These are phyloP conservation scores for Volucella inanis DNA, from an alignment of 2,888 invertebrate species.

Conservation along the genomic window DNA sequence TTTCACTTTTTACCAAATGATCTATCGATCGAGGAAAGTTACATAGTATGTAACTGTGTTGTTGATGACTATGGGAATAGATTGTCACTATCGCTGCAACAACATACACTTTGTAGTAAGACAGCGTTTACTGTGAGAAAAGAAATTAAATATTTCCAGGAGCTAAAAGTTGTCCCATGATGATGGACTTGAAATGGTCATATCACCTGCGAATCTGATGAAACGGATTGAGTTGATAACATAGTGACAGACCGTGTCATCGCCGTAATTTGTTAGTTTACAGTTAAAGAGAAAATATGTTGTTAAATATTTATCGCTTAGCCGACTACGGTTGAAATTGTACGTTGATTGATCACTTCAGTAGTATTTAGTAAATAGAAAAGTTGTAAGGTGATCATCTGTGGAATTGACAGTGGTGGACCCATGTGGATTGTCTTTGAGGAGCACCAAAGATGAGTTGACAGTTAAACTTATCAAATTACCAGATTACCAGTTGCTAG, in stretches of 20 bases:
- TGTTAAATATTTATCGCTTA: slow-evolving; percentile 1
- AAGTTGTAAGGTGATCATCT: not conserved
- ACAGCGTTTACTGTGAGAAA: slow-evolving; percentile 39
- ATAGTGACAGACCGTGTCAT: slow-evolving; percentile 60
- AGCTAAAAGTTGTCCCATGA: slow-evolving; percentile 27
- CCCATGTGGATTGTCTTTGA: too few species aligned
- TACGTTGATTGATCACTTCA: slow-evolving; percentile 39
- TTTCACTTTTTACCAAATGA: slow-evolving; percentile 72
- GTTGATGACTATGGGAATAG: slow-evolving; percentile 29
- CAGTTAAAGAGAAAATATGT: slow-evolving; percentile 23
- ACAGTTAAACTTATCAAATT: too few species aligned
- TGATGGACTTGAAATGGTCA: slow-evolving; percentile 54
- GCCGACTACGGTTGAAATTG: not conserved
- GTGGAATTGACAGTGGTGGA: too few species aligned
- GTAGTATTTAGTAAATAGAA: not conserved
- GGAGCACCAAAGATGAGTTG: too few species aligned
- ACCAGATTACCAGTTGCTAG: too few species aligned
- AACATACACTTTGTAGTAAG: slow-evolving; percentile 30
- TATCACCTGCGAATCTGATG: slow-evolving; percentile 53
- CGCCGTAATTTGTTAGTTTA: slow-evolving; percentile 45
- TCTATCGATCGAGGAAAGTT: slow-evolving; percentile 64
- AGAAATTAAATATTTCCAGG: slow-evolving; percentile 26
- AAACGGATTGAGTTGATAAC: slow-evolving; percentile 61
- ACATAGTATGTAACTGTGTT: not conserved
- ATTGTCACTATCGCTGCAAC: slow-evolving; percentile 3